These are phyloP conservation scores for Notolabrus celidotus DNA, from an alignment of 2,797 vertebrate species.

Conservation along the genomic window DNA sequence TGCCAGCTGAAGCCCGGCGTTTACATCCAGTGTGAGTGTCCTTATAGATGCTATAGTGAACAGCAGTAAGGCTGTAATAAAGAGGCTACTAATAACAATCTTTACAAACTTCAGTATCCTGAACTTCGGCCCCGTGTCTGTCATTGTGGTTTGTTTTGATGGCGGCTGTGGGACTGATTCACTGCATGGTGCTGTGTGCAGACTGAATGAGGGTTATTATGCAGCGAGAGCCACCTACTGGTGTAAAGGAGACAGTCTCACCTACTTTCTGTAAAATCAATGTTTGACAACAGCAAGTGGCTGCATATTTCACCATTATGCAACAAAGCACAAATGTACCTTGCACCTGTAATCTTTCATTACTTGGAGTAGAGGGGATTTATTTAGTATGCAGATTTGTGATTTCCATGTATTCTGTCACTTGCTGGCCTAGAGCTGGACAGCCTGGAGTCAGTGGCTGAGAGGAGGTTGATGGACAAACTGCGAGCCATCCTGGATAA, in stretches of 20 bases:
- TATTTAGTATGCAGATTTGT: neutral
- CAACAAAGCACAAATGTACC: neutral
- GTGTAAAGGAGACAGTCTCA: rapidly evolving
- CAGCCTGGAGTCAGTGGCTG: too few relatives aligned
- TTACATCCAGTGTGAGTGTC: constrained; percentile 81
- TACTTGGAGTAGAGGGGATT: too few relatives aligned
- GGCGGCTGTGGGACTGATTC: constrained; percentile 8
- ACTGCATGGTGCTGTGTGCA: neutral
- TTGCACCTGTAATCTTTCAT: neutral
- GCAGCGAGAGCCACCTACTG: constrained; percentile 48
- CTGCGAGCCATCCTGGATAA: too few relatives aligned
- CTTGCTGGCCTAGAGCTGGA: too few relatives aligned
- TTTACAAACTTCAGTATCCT: constrained; percentile 60
- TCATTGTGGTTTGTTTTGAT: constrained; percentile 55
- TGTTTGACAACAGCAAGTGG: neutral
- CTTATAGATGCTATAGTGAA: constrained; percentile 66
- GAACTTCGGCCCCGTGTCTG: constrained; percentile 30
- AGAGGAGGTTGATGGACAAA: too few relatives aligned
- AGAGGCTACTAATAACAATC: constrained; percentile 43
- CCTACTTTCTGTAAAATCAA: too few relatives aligned
- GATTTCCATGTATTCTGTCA: neutral
- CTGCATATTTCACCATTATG: neutral
- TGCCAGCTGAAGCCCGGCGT: constrained; percentile 78
- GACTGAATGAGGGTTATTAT: rapidly evolving
- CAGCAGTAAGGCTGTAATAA: constrained; percentile 45